Percentiles rank a stretch among this genome's conserved stretches.
Evolutionary conservation across 2,113 vertebrate species (phyloP).

Genomic region (Gadus macrocephalus): DNA sequence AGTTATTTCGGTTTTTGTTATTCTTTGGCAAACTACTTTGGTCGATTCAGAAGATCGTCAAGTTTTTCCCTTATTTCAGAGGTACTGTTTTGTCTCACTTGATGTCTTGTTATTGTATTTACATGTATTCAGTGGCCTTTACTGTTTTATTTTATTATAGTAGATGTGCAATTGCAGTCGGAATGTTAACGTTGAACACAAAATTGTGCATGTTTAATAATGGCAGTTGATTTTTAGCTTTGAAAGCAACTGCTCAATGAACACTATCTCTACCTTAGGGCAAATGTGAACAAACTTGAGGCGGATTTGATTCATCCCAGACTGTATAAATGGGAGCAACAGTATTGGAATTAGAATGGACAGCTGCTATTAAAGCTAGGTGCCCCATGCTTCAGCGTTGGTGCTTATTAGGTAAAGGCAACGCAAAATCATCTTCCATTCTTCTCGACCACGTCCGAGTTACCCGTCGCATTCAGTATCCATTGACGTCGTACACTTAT

Average conservation of each 20-base stretch:
- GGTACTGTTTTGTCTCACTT: slow-evolving; percentile 58
- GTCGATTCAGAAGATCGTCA: slow-evolving; percentile 40
- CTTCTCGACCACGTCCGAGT: slow-evolving; percentile 44
- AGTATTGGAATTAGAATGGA: slow-evolving; percentile 42
- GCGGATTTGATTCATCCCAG: slow-evolving; percentile 33
- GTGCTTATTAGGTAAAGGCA: slow-evolving; percentile 2
- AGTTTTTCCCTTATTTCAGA: slow-evolving; percentile 38
- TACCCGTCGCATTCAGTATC: slow-evolving; percentile 24
- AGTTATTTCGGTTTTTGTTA: slow-evolving; percentile 48
- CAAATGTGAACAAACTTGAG: slow-evolving; percentile 55
- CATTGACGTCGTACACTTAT: slow-evolving; percentile 44
- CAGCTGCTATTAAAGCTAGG: slow-evolving; percentile 31
- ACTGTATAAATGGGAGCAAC: slow-evolving; percentile 27
- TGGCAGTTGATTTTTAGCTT: slow-evolving; percentile 48
- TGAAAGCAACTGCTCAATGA: slow-evolving; percentile 20
- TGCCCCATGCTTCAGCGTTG: slow-evolving; percentile 3
- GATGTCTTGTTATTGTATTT: slow-evolving; percentile 65
- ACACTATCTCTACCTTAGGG: slow-evolving; percentile 55
- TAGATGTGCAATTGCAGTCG: slow-evolving; percentile 64
- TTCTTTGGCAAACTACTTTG: slow-evolving; percentile 46
- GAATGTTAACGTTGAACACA: slow-evolving; percentile 60
- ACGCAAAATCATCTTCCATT: slow-evolving; percentile 26
- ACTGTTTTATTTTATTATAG: slow-evolving; percentile 48
- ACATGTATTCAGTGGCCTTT: slow-evolving; percentile 70
- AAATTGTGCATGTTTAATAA: slow-evolving; percentile 59